phyloP scores from a whole-genome alignment of 2,888 invertebrate genomes.

The Drosophila percnosoma region DNA sequence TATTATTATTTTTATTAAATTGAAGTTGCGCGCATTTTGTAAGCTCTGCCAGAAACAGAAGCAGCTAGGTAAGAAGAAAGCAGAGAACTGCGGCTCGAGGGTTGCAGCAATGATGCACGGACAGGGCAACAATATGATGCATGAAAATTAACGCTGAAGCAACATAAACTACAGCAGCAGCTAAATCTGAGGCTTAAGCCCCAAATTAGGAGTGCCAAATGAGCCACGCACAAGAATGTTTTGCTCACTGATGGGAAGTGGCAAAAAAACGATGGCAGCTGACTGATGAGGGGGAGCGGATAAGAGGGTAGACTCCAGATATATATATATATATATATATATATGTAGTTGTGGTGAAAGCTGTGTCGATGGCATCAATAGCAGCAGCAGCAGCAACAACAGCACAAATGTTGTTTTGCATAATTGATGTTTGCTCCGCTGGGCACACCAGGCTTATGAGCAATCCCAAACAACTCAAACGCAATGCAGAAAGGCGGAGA shows the following conservation, averaged over 20 bases:
- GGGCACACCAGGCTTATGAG: conserved; percentile 34
- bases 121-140: conserved; percentile 26
- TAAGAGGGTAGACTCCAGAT: background rate
- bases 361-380: background rate
- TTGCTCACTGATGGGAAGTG: background rate
- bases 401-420: conserved; percentile 32
- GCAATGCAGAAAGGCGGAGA: background rate
- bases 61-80: conserved; percentile 35
- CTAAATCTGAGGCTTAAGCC: conserved; percentile 6
- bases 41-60: conserved; percentile 45
- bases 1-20: conserved; percentile 59
- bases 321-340: background rate
- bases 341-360: conserved; percentile 1
- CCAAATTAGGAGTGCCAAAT: conserved; percentile 27
- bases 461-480: conserved; percentile 11
- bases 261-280: background rate
- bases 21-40: conserved; percentile 71
- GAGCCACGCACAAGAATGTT: conserved; percentile 9
- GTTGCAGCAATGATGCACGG: background rate
- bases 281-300: background rate
- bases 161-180: conserved; percentile 11
- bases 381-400: conserved; percentile 18
- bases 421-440: conserved; percentile 47
- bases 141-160: conserved; percentile 48
- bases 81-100: conserved; percentile 7